These are phyloP conservation scores for Paedocypris sp. DNA, from an alignment of 2,113 vertebrate genomes.

Conservation along the genomic window DNA sequence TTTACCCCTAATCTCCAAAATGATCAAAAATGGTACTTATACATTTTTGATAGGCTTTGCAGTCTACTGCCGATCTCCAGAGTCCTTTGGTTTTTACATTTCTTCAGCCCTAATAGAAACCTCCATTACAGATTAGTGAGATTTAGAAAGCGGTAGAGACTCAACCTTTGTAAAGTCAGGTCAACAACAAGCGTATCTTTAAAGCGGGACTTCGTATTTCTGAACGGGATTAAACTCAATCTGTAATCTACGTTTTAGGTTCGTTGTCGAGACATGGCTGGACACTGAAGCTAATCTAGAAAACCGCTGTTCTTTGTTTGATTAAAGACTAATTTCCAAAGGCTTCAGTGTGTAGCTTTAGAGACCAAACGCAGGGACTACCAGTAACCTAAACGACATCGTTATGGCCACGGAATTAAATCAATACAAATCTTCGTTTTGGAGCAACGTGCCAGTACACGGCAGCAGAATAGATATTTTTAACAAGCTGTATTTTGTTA, in stretches of 20 bases:
- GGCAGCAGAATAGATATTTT: slow-evolving; percentile 1
- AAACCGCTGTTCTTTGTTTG: not conserved
- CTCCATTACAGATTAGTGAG: slow-evolving; percentile 24
- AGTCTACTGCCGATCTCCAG: slow-evolving; percentile 58
- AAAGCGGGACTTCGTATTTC: not conserved
- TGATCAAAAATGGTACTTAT: slow-evolving; percentile 65
- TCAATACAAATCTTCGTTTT: not conserved
- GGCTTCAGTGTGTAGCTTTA: not conserved
- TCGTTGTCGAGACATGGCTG: not conserved
- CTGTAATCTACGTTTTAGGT: not conserved
- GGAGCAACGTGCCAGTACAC: too few relatives aligned
- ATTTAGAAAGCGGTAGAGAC: not conserved
- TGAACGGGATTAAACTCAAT: not conserved
- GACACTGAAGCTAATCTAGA: not conserved
- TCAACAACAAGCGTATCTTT: not conserved
- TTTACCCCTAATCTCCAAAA: slow-evolving; percentile 62
- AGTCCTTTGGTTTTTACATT: slow-evolving; percentile 42
- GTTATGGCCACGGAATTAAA: not conserved
- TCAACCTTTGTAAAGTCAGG: not conserved
- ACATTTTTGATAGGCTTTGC: slow-evolving; percentile 82
- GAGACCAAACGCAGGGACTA: not conserved
- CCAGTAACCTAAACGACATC: not conserved
- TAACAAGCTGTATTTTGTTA: slow-evolving; percentile 10
- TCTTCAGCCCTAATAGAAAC: slow-evolving; percentile 44
- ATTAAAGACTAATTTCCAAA: not conserved